Base-by-base conservation (phyloP, 2,888 invertebrate genomes). In the Platycnemis pennipes region DNA sequence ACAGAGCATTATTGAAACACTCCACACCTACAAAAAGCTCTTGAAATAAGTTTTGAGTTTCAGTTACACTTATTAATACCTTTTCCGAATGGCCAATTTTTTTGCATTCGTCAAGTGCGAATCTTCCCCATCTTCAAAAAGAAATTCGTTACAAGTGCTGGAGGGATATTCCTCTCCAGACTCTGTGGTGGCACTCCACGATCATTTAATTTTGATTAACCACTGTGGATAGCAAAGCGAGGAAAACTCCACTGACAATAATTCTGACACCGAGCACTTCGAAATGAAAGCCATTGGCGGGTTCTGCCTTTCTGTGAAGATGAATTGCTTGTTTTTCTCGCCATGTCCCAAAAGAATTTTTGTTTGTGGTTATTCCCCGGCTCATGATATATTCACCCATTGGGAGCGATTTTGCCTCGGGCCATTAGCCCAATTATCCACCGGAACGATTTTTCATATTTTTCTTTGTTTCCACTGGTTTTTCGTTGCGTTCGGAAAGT, bases 391-490 rank as follows among this genome's bases (percentile, higher is more conserved):
- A 63, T 63, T 63, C 63, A 63, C 77, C 77, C 31, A 16, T n/a
- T 31, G 31, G 31, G 77, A 77, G 77, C 77, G 37, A 77, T 77
- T 77, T 77, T 13, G 37, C 37, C 37, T 31, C 77, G 37, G 77
- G 77, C 31, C 77, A 77, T 77, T 77, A 77, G 77, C 77, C 77
- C 77, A 77, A 77, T 77, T 77, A 77, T 37, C 77, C 37, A 13
- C 13, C 11, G 77, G 77, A 77, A 77, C 77, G 77, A 77, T 77
- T 77, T 31, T 77, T 77, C 37, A 77, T 77, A 77, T 77, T 77
- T 77, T 63, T 77, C 37, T 16, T 31, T 37, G 16, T 77, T 77
- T 16, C 77, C 77, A 77, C 77, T 77, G 31, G 37, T 31, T 77
- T 63, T 77, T 31, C 77, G 37, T 13, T 37, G 11, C 37, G 31